These are phyloP conservation scores for Matsumurasca onukii DNA, from an alignment of 1,140 invertebrate species.

Conservation along the genomic window DNA sequence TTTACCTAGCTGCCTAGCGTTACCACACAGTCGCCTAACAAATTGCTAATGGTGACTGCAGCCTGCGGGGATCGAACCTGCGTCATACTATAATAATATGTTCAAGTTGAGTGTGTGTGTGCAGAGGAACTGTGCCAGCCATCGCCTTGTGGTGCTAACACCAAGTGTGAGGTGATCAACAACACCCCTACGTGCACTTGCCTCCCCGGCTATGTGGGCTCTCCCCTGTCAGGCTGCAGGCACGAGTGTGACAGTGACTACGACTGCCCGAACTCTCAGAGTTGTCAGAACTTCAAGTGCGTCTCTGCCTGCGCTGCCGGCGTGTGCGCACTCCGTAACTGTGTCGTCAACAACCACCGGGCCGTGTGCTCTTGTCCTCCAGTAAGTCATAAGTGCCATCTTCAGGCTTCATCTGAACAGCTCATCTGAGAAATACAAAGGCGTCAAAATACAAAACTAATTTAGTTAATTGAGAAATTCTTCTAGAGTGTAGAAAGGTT, in stretches of 20 bases:
- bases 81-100: too few species aligned
- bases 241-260: slow-evolving; percentile 75
- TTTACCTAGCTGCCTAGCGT: too few species aligned
- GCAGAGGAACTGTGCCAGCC: slow-evolving; percentile 76
- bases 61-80: too few species aligned
- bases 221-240: slow-evolving; percentile 70
- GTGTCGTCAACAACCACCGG: slow-evolving; percentile 72
- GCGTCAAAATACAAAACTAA: too few species aligned
- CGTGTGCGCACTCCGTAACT: slow-evolving; percentile 80
- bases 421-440: too few species aligned
- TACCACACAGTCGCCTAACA: too few species aligned
- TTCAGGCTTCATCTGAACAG: too few species aligned
- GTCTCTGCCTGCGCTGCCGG: slow-evolving; percentile 66
- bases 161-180: slow-evolving; percentile 73
- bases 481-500: too few species aligned
- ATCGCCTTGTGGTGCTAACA: slow-evolving; percentile 76
- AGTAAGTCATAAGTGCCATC: slow-evolving; percentile 55
- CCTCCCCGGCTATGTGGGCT: slow-evolving; percentile 70
- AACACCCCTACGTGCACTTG: slow-evolving; percentile 70
- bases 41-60: too few species aligned
- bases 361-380: slow-evolving; percentile 79
- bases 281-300: slow-evolving; percentile 76
- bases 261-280: slow-evolving; percentile 67
- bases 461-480: too few species aligned
- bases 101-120: too few species aligned